A percentile compares a stretch with the other conserved stretches of the same genome.
Evolutionary conservation across 2,113 vertebrate genomes (phyloP).

Genomic region (Pelecanoides urinatrix): DNA sequence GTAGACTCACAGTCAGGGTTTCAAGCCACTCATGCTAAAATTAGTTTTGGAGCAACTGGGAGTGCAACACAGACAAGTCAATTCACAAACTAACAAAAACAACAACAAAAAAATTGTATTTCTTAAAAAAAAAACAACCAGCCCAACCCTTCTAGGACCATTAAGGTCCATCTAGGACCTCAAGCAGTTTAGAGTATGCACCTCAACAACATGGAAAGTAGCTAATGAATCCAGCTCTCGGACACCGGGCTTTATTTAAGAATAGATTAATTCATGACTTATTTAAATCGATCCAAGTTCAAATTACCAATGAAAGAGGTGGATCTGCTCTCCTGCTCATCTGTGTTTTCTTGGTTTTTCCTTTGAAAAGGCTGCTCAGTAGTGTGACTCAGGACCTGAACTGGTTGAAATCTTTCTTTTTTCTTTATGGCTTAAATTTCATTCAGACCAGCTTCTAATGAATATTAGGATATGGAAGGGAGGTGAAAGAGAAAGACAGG

Average conservation of each 20-base stretch:
- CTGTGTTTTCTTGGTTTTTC: background rate
- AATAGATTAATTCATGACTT: constrained; percentile 10
- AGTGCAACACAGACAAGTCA: background rate
- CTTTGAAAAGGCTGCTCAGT: background rate
- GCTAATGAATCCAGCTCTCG: background rate
- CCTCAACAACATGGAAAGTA: background rate
- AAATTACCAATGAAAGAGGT: background rate
- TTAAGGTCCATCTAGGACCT: background rate
- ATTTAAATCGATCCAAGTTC: background rate
- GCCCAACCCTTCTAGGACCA: background rate
- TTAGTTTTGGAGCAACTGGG: background rate
- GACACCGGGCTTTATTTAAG: background rate
- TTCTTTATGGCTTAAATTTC: background rate
- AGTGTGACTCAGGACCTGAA: background rate
- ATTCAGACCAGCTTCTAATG: background rate
- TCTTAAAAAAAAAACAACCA: accelerated
- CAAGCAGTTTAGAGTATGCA: background rate
- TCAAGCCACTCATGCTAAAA: background rate
- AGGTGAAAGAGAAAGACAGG: background rate
- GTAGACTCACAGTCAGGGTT: background rate
- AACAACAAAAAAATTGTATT: background rate
- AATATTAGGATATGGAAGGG: background rate
- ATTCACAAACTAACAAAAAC: background rate
- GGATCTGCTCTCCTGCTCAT: background rate
- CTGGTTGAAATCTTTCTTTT: background rate